Conservation (phyloP, 2,888 invertebrate genomes). For the Heterodera filipjevi region DNA sequence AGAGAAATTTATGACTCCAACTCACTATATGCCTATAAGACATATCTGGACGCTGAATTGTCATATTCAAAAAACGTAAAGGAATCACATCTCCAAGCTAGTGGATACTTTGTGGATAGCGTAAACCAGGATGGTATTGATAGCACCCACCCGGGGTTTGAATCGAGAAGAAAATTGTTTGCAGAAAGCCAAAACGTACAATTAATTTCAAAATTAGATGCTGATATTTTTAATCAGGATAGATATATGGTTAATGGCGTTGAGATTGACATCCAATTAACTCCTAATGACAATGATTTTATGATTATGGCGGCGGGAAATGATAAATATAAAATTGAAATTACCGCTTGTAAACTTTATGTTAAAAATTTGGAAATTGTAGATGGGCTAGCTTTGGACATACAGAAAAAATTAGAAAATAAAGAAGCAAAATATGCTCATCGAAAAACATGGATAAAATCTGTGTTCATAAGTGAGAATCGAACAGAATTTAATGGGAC, state of each 20-base stretch:
- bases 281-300: not conserved
- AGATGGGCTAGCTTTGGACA: conserved; percentile 6
- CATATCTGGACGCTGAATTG: too few relatives aligned
- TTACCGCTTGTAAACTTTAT: not conserved
- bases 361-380: not conserved
- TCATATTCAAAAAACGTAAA: too few relatives aligned
- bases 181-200: not conserved
- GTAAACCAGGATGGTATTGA: not conserved
- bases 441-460: not conserved
- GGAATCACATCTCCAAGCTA: too few relatives aligned
- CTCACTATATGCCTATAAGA: too few relatives aligned
- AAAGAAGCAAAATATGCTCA: not conserved
- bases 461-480: not conserved
- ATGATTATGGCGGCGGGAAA: not conserved
- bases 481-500: not conserved
- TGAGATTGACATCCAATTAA: not conserved
- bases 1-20: too few relatives aligned
- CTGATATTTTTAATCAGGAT: not conserved
- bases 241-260: not conserved
- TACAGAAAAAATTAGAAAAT: not conserved
- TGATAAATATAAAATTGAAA: not conserved
- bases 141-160: not conserved
- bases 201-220: conserved; percentile 12
- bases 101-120: not conserved
- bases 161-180: not conserved